Evolutionary conservation across 2,888 invertebrate species (phyloP).

Genomic region (Ditula angustiorana): DNA sequence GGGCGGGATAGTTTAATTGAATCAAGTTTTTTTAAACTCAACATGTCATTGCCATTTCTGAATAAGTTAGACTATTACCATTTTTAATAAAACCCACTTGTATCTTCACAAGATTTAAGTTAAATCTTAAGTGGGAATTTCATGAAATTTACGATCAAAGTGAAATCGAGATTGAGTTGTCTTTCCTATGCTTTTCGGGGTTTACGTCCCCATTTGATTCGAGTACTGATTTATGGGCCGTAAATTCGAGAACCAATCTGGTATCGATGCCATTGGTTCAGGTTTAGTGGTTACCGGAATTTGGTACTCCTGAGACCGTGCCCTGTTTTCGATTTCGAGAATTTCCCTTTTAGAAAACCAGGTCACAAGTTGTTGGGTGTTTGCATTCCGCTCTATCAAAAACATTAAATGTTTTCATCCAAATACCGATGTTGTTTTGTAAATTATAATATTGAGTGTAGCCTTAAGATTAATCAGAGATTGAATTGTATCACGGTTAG

Average conservation of each 20-base stretch:
- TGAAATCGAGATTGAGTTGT: neutral
- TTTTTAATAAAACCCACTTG: too few relatives aligned
- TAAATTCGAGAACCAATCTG: slow-evolving; percentile 6
- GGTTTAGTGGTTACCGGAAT: neutral
- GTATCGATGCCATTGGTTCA: slow-evolving; percentile 8
- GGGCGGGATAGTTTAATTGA: neutral
- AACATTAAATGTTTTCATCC: slow-evolving; percentile 26
- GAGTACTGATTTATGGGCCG: slow-evolving; percentile 2
- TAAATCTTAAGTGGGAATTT: too few relatives aligned
- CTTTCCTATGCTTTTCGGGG: neutral
- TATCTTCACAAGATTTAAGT: too few relatives aligned
- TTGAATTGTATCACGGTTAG: neutral
- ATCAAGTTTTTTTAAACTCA: neutral
- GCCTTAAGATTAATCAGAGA: neutral
- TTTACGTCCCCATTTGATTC: slow-evolving; percentile 3
- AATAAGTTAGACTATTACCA: too few relatives aligned
- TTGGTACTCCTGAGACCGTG: neutral
- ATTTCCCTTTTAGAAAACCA: slow-evolving; percentile 20
- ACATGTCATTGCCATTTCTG: too few relatives aligned
- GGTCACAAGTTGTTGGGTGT: slow-evolving; percentile 18
- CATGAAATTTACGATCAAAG: too few relatives aligned
- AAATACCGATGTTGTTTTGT: slow-evolving; percentile 16
- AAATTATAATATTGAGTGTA: neutral
- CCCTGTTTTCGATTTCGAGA: slow-evolving; percentile 30
- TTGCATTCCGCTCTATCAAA: slow-evolving; percentile 20